These are phyloP conservation scores for Synergus itoensis DNA, from an alignment of 2,888 invertebrate species.

Conservation along the genomic window DNA sequence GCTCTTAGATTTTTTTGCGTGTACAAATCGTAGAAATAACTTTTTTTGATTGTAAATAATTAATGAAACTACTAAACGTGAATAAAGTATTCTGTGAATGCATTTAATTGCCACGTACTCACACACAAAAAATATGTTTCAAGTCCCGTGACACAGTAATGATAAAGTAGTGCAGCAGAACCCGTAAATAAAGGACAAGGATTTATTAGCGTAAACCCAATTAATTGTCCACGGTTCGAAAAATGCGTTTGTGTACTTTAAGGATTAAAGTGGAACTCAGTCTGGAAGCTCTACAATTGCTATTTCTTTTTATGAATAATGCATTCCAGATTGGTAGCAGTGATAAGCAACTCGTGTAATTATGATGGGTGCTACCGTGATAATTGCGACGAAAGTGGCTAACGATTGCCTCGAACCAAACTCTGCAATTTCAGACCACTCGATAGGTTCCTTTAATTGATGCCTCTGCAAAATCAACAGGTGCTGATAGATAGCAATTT, in stretches of 20 bases:
- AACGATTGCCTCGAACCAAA: constrained; percentile 10
- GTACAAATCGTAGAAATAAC: no score
- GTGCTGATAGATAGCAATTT: not conserved
- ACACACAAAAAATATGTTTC: not conserved
- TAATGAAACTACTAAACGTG: not conserved
- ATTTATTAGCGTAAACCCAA: not conserved
- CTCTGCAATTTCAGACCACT: not conserved
- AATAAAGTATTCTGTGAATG: not conserved
- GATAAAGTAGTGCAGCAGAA: not conserved
- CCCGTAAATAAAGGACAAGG: not conserved
- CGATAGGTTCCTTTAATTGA: constrained; percentile 10
- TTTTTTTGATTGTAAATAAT: no score
- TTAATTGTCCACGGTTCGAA: not conserved
- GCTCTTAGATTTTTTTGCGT: no score
- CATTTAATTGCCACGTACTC: not conserved
- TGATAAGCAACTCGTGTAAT: constrained; percentile 64
- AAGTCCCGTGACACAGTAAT: not conserved
- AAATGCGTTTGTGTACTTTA: not conserved
- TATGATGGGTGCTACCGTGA: constrained; percentile 45
- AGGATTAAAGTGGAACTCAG: not conserved
- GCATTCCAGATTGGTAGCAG: constrained; percentile 67
- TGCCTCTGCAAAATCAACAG: not conserved
- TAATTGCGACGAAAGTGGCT: constrained; percentile 45
- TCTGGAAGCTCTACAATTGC: not conserved
- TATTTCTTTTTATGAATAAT: constrained; percentile 69